phyloP scores from a whole-genome alignment of 2,888 invertebrate genomes.

The Cantharis lateralis region DNA sequence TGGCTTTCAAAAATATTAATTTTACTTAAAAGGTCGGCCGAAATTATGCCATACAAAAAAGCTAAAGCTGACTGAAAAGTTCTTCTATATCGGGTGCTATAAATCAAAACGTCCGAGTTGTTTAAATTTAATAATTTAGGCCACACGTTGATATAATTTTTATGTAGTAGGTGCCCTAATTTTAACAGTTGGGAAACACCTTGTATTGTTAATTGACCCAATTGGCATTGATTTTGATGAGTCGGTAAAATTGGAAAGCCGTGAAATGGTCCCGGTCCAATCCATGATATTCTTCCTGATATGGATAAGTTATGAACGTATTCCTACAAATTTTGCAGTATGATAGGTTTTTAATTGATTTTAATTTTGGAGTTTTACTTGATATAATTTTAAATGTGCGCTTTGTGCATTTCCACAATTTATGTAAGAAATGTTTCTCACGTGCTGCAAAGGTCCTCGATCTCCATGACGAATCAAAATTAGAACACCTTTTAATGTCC shows the following conservation, averaged over 20 bases:
- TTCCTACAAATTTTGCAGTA: constrained; percentile 50
- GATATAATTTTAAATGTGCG: constrained; percentile 49
- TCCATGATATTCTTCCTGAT: constrained; percentile 71
- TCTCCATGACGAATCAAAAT: constrained; percentile 88
- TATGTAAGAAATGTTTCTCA: constrained; percentile 76
- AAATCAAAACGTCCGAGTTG: constrained; percentile 67
- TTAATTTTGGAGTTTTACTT: constrained; percentile 39
- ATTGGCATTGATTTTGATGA: constrained; percentile 70
- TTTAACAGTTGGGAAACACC: constrained; percentile 83
- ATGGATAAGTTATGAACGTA: constrained; percentile 63
- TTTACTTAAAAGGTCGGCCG: constrained; percentile 67
- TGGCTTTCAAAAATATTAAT: constrained; percentile 75
- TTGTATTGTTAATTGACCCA: constrained; percentile 82
- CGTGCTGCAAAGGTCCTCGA: constrained; percentile 82
- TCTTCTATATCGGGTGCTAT: constrained; percentile 83
- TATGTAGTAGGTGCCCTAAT: constrained; percentile 71
- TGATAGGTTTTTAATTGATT: not conserved
- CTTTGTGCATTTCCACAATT: constrained; percentile 68
- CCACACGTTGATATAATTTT: constrained; percentile 61
- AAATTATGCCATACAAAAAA: constrained; percentile 73
- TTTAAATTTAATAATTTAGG: constrained; percentile 57
- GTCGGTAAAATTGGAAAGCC: constrained; percentile 79
- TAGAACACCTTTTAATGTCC: constrained; percentile 72
- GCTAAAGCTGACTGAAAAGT: constrained; percentile 91
- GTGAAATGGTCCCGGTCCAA: constrained; percentile 80